phyloP scores from a whole-genome alignment of 2,888 invertebrate species.

The Branchipolynoe longqiensis region DNA sequence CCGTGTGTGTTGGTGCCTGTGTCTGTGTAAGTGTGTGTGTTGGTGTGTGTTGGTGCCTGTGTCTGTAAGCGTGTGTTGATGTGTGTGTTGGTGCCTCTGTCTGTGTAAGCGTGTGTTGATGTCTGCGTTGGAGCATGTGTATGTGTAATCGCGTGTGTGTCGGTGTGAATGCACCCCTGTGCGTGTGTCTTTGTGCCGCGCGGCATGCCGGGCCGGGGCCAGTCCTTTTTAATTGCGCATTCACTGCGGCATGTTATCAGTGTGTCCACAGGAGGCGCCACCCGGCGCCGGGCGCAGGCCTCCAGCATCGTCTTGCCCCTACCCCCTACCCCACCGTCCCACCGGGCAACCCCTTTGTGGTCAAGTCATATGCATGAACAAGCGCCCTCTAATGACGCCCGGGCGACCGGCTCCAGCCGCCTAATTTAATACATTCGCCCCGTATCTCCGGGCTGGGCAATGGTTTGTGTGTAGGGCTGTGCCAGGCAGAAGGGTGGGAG shows the following conservation, averaged over 20 bases:
- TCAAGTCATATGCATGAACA: constrained; percentile 55
- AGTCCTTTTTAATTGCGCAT: constrained; percentile 53
- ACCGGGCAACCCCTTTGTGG: constrained; percentile 43
- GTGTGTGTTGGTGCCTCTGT: background rate
- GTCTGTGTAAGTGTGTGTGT: background rate
- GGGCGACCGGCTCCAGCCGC: constrained; percentile 15
- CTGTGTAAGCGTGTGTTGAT: background rate
- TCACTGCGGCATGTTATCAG: constrained; percentile 55
- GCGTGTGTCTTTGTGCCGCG: constrained; percentile 24
- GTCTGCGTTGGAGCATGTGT: background rate
- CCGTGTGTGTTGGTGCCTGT: background rate
- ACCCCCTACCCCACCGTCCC: background rate
- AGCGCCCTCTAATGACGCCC: constrained; percentile 49
- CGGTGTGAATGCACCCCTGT: background rate
- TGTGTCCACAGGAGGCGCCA: constrained; percentile 36
- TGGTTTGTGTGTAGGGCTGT: constrained; percentile 14
- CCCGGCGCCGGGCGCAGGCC: background rate
- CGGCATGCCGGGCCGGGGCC: background rate
- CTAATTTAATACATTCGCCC: constrained; percentile 55
- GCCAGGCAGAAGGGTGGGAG: constrained; percentile 45
- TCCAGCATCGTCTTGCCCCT: constrained; percentile 12
- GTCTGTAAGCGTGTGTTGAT: background rate
- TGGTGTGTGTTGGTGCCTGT: background rate
- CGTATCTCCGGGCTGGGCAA: constrained; percentile 45
- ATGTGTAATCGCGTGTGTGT: background rate